Evolutionary conservation across 2,113 vertebrate species (phyloP).

Genomic region (Ictalurus punctatus): DNA sequence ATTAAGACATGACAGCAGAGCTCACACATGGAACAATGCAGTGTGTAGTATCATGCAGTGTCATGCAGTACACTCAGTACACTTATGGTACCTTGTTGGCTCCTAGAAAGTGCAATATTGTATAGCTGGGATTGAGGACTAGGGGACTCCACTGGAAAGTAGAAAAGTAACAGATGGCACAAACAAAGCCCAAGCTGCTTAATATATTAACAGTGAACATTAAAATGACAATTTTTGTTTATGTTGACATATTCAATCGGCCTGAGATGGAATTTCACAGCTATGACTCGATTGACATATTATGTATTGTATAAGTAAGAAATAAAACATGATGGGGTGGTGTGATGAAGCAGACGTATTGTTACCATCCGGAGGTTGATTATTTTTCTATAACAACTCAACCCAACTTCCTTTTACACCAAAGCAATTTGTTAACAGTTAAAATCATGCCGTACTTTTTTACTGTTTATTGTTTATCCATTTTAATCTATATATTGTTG

Average conservation of each 20-base stretch:
- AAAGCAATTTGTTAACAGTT: background rate
- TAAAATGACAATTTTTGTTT: background rate
- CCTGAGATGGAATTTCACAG: background rate
- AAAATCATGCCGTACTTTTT: background rate
- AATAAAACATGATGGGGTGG: background rate
- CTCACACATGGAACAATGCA: conserved; percentile 35
- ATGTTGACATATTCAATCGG: background rate
- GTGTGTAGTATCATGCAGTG: conserved; percentile 63
- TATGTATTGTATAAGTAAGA: background rate
- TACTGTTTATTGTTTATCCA: background rate
- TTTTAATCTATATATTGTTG: background rate
- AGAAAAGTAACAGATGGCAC: conserved; percentile 61
- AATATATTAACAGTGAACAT: background rate
- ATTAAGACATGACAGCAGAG: background rate
- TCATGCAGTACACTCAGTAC: conserved; percentile 75
- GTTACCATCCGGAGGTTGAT: background rate
- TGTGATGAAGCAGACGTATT: background rate
- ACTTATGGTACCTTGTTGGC: conserved; percentile 89
- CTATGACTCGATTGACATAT: background rate
- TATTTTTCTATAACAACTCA: background rate
- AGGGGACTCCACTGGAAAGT: conserved; percentile 96
- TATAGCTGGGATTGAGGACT: conserved; percentile 99
- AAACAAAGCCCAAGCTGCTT: background rate
- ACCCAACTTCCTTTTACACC: background rate
- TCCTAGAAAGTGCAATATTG: conserved; percentile 99